phyloP scores from a whole-genome alignment of 1,140 invertebrate genomes.

The Tetragonula clypearis region DNA sequence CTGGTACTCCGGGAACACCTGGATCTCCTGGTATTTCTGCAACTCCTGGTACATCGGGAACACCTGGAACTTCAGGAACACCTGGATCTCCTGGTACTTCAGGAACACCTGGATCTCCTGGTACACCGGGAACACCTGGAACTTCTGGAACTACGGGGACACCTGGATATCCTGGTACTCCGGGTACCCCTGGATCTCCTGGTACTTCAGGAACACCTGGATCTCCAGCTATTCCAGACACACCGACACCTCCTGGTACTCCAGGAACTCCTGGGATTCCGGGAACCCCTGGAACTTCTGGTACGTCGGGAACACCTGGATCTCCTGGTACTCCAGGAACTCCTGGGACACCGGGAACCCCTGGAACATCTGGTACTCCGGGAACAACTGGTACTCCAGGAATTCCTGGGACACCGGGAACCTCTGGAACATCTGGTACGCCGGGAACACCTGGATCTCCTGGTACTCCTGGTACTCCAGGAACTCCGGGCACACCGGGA shows the following conservation, averaged over 20 bases:
- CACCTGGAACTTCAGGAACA: neutral
- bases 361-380: neutral
- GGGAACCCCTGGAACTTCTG: neutral
- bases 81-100: neutral
- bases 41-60: neutral
- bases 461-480: neutral
- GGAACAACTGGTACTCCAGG: neutral
- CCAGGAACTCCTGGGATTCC: no score
- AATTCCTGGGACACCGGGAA: neutral
- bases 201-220: neutral
- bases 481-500: slow-evolving; percentile 48
- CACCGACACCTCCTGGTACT: slow-evolving; percentile 67
- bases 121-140: slow-evolving; percentile 2
- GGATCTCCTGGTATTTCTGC: slow-evolving; percentile 57
- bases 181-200: slow-evolving; percentile 21
- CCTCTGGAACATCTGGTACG: slow-evolving; percentile 56
- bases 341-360: neutral
- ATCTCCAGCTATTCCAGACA: slow-evolving; percentile 78
- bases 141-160: no score
- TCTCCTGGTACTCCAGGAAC: neutral
- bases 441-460: neutral
- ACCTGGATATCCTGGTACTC: neutral
- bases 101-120: neutral
- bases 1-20: slow-evolving; percentile 40
- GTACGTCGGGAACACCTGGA: slow-evolving; percentile 6